These are phyloP conservation scores for Etheostoma spectabile DNA, from an alignment of 2,113 vertebrate species.

Conservation along the genomic window DNA sequence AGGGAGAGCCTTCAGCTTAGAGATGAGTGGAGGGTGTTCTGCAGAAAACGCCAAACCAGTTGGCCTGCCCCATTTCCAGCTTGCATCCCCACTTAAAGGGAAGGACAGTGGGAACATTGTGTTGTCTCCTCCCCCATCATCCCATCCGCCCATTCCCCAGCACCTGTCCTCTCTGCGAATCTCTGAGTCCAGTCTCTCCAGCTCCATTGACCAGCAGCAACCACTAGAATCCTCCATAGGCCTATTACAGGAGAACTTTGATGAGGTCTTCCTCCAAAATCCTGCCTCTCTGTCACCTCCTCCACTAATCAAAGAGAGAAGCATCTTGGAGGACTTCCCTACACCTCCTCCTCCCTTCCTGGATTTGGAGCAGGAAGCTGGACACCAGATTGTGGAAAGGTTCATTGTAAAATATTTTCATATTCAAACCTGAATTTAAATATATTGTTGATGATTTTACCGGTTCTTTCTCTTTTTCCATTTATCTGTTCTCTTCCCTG, in stretches of 20 bases:
- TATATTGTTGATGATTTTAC: background rate
- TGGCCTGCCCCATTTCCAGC: conserved; percentile 14
- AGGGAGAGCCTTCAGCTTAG: conserved; percentile 62
- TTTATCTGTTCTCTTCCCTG: background rate
- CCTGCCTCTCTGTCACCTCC: conserved; percentile 59
- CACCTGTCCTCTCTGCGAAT: conserved; percentile 83
- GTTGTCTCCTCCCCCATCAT: conserved; percentile 18
- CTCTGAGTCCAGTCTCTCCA: conserved; percentile 85
- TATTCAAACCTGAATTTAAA: background rate
- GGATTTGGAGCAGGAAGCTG: conserved; percentile 32
- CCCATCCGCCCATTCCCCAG: conserved; percentile 37
- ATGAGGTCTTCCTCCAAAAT: conserved; percentile 89
- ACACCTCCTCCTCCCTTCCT: conserved; percentile 50
- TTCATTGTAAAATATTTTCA: conserved; percentile 17
- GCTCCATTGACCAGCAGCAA: conserved; percentile 13
- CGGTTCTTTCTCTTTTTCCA: background rate
- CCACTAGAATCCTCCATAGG: conserved; percentile 48
- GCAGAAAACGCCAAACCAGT: conserved; percentile 16
- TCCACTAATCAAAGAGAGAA: conserved; percentile 65
- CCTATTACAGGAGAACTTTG: conserved; percentile 68
- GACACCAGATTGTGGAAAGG: conserved; percentile 27
- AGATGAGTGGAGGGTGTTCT: conserved; percentile 1
- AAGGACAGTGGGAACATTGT: conserved; percentile 30
- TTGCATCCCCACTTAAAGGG: background rate
- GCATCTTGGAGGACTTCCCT: conserved; percentile 79